Conservation (phyloP, 2,888 invertebrate species). For the Antheraea assamensis region DNA sequence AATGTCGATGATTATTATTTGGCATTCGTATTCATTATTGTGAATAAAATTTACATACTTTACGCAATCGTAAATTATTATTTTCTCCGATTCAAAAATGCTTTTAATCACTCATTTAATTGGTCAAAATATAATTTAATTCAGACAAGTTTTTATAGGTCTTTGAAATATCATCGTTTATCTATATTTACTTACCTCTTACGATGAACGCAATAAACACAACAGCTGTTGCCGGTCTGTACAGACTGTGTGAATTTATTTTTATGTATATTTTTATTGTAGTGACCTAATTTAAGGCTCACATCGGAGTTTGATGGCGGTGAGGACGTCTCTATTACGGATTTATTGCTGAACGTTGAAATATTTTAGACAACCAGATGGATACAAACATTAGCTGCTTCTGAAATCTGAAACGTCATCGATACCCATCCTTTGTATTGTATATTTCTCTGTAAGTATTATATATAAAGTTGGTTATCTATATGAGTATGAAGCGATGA, state of each 20-base stretch:
- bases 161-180: background rate
- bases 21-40: no score
- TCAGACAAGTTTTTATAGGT: background rate
- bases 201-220: background rate
- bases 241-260: background rate
- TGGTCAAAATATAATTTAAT: background rate
- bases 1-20: no score
- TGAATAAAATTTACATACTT: no score
- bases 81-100: no score
- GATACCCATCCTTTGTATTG: no score
- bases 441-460: no score
- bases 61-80: no score
- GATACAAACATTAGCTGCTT: no score
- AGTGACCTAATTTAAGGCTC: background rate
- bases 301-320: background rate
- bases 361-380: background rate
- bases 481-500: no score
- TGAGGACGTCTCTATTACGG: background rate
- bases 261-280: conserved; percentile 8
- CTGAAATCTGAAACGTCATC: no score
- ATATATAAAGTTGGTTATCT: no score
- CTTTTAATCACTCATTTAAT: no score
- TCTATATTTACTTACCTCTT: background rate
- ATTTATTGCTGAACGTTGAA: background rate
- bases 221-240: background rate